Conservation (phyloP, 2,113 vertebrate species). For the Phalacrocorax aristotelis region DNA sequence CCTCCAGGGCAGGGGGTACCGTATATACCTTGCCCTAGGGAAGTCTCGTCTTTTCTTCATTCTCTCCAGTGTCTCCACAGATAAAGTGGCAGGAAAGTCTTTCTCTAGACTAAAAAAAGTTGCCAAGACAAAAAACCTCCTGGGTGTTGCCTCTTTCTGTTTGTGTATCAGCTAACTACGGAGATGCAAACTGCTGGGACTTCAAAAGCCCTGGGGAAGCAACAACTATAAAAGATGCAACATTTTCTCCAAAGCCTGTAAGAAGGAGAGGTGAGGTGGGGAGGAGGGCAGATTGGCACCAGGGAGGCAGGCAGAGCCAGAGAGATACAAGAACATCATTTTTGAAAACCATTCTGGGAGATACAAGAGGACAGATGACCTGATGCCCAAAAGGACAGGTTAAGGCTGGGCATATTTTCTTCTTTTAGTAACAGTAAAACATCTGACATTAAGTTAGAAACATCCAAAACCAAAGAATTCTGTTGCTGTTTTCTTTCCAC, state of each 20-base stretch:
- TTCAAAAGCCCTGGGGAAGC: neutral
- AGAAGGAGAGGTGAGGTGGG: neutral
- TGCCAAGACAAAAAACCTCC: neutral
- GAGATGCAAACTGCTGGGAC: neutral
- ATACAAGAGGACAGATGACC: neutral
- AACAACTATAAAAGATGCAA: neutral
- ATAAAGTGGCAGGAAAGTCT: neutral
- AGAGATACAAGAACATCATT: neutral
- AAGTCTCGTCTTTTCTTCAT: neutral
- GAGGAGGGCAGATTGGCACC: neutral
- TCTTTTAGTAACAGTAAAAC: neutral
- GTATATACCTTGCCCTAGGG: fast-evolving
- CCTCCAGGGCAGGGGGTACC: too few relatives aligned
- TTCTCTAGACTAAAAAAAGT: neutral
- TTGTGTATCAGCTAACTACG: neutral
- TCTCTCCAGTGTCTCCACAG: neutral
- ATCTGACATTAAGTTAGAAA: neutral
- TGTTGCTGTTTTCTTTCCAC: neutral
- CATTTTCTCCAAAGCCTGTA: neutral
- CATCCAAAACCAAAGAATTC: neutral
- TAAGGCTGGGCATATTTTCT: neutral
- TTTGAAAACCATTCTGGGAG: neutral
- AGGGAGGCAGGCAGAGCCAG: neutral
- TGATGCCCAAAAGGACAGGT: neutral
- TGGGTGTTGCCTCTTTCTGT: neutral